phyloP scores from a whole-genome alignment of 2,888 invertebrate species.

The Amphipoea lucens region DNA sequence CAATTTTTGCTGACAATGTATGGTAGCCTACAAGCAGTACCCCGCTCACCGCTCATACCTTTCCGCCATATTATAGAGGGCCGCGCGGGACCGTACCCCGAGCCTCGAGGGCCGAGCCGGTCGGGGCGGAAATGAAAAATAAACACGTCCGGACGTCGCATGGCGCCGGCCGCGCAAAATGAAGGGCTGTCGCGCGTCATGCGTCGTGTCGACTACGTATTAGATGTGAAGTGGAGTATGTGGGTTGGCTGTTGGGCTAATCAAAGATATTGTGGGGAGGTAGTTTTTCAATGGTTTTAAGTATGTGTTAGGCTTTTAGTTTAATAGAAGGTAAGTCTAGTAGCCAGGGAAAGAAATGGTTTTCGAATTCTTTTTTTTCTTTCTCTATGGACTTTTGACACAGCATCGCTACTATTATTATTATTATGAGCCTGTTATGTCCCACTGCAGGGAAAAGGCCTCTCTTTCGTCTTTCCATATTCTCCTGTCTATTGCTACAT shows the following conservation, averaged over 20 bases:
- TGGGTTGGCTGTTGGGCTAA: slow-evolving; percentile 29
- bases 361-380: background rate
- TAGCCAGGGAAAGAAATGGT: background rate
- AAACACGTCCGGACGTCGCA: slow-evolving; percentile 87
- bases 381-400: background rate
- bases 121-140: slow-evolving; percentile 89
- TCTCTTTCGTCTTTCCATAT: no score
- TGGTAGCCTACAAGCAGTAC: background rate
- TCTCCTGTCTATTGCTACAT: no score
- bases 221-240: slow-evolving; percentile 41
- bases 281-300: slow-evolving; percentile 14
- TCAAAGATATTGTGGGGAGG: slow-evolving; percentile 23
- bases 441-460: no score
- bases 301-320: background rate
- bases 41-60: slow-evolving; percentile 47
- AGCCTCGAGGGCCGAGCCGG: slow-evolving; percentile 78
- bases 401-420: background rate
- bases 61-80: slow-evolving; percentile 61
- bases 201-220: slow-evolving; percentile 46
- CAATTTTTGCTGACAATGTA: background rate
- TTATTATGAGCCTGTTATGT: no score
- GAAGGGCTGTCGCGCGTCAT: slow-evolving; percentile 77
- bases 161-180: slow-evolving; percentile 85
- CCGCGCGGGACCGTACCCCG: slow-evolving; percentile 70
- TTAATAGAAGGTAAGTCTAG: background rate